A percentile compares a stretch with the other conserved stretches of the same genome.
phyloP scores from a whole-genome alignment of 1,140 invertebrate species.

The Brachionus rotundiformis region DNA sequence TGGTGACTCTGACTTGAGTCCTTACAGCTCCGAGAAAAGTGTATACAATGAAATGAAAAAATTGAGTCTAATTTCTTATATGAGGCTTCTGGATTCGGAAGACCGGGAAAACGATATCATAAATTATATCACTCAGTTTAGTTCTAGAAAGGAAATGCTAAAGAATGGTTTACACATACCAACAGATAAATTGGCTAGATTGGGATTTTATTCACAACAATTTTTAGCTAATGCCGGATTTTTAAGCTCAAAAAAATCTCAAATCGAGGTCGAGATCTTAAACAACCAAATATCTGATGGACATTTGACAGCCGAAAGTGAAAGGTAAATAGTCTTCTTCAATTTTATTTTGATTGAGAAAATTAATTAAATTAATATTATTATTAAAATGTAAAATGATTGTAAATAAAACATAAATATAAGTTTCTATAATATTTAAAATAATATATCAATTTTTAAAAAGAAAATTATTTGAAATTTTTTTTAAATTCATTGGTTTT shows the following conservation, averaged over 20 bases:
- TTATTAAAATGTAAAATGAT: too few species aligned
- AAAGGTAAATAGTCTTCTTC: not conserved
- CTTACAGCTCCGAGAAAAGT: conserved; percentile 4
- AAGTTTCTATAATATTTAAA: too few species aligned
- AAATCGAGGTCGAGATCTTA: conserved; percentile 2
- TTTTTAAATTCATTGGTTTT: too few species aligned
- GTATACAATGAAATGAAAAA: conserved; percentile 50
- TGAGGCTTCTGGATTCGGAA: not conserved
- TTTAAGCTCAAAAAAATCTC: conserved; percentile 37
- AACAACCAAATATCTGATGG: not conserved
- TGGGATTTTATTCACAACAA: conserved; percentile 25
- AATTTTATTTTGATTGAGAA: not conserved
- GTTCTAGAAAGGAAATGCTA: not conserved
- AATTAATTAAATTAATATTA: too few species aligned
- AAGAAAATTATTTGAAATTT: too few species aligned
- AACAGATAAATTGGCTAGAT: not conserved
- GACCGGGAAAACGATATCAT: conserved; percentile 42
- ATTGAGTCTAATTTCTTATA: conserved; percentile 25
- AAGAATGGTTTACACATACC: conserved; percentile 8
- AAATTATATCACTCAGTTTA: conserved; percentile 30
- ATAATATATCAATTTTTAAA: too few species aligned
- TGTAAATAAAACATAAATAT: too few species aligned
- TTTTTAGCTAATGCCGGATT: conserved; percentile 31
- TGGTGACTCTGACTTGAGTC: not conserved
- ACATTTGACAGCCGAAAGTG: not conserved